These are phyloP conservation scores for Struthio camelus DNA, from an alignment of 2,113 vertebrate species.

Conservation along the genomic window DNA sequence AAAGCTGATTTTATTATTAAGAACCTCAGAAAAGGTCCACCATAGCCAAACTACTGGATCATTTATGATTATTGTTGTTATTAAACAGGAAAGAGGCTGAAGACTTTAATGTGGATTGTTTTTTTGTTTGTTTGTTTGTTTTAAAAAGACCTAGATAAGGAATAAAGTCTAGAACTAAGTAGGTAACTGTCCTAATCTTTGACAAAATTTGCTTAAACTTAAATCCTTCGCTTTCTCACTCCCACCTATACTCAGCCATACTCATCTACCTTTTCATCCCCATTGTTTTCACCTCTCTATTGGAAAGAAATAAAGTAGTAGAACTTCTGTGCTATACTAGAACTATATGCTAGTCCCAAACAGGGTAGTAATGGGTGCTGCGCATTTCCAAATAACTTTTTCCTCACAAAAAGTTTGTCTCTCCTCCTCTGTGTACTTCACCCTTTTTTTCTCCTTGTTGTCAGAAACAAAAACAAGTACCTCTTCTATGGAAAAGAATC, in stretches of 20 bases:
- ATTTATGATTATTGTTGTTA: not conserved
- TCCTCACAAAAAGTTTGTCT: not conserved
- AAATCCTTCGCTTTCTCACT: not conserved
- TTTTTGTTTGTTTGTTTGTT: rapidly evolving
- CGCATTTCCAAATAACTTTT: not conserved
- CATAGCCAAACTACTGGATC: not conserved
- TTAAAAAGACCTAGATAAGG: not conserved
- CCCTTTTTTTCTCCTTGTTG: not conserved
- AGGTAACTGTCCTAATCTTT: not conserved
- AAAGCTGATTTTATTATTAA: not conserved
- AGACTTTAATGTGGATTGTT: not conserved
- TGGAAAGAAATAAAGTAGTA: not conserved
- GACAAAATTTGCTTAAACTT: not conserved
- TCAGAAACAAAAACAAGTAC: conserved; percentile 47
- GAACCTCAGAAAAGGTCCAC: not conserved
- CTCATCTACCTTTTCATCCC: not conserved
- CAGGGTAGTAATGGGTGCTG: not conserved
- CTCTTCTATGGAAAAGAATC: conserved; percentile 33
- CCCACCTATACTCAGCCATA: not conserved
- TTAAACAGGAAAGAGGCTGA: not conserved
- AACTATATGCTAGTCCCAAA: not conserved
- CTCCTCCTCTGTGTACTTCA: not conserved
- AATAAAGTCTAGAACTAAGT: not conserved
- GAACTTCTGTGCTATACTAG: not conserved
- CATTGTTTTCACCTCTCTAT: not conserved